Evolutionary conservation across 2,888 invertebrate species (phyloP), one percentile per base, ranked within the genome.

Genomic region (Melanchra persicariae): DNA sequence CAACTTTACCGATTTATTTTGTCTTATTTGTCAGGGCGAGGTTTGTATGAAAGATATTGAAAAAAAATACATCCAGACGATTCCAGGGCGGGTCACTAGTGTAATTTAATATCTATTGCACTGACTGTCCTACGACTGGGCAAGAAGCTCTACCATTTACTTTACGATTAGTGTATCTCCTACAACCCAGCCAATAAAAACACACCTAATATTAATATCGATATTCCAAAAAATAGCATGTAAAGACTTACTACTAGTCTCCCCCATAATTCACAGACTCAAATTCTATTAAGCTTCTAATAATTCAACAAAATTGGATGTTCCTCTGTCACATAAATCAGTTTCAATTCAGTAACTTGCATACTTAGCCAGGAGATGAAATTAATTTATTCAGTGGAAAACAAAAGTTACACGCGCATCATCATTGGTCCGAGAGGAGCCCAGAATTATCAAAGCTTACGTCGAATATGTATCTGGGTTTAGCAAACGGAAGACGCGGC

Each of bases 241-340:
- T 26, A 19, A 1, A 5, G 12, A 24, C 5, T 12, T 9, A 49
- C 4, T 15, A 10, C 15, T 49, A n/a, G 7, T 51, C 47, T 1
- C 9, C 4, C 22, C 19, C 19, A 43, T 60, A 60, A 54, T 55
- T 74, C 6, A 55, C 2, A 17, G 40, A 12, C 34, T 73, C 34
- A 26, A 55, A 67, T 65, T 74, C 26, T 47, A 60, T 45, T 67
- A 73, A 49, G 15, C 49, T 49, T 30, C 34, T 67, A 74, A 57
- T 57, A 61, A 61, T 61, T 74, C 24, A 30, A 37, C 26, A n/a
- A 57, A 74, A 74, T 57, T 74, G 43, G 43, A n/a, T 51, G n/a
- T 37, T 17, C 49, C 26, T 58, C 30, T 51, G 51, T 49, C 60
- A 26, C 49, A 74, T 74, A 69, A 74, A 74, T 74, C 57, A 74